Conservation (phyloP, 2,888 invertebrate genomes). For the Chymomyza amoena region DNA sequence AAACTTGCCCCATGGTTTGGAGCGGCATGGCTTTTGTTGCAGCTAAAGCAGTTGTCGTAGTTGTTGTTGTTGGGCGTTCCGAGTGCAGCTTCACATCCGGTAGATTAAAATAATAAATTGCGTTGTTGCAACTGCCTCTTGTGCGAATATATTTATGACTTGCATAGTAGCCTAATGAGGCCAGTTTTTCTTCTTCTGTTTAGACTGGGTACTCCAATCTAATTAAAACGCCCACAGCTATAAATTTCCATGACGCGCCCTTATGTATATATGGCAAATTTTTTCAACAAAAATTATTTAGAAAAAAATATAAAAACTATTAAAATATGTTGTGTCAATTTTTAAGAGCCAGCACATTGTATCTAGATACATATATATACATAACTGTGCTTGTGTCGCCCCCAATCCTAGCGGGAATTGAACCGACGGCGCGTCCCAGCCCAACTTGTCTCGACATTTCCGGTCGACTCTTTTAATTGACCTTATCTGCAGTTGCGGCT, state of each 20-base stretch:
- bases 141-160: constrained; percentile 64
- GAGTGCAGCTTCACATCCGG: constrained; percentile 59
- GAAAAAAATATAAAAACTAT: constrained; percentile 28
- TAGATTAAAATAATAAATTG: constrained; percentile 57
- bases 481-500: constrained; percentile 66
- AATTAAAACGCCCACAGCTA: neutral
- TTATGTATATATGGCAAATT: neutral
- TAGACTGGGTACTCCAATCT: neutral
- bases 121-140: constrained; percentile 24
- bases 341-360: neutral
- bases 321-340: constrained; percentile 28
- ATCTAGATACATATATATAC: constrained; percentile 16
- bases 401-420: constrained; percentile 37
- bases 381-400: constrained; percentile 30
- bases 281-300: constrained; percentile 7
- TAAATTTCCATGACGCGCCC: neutral
- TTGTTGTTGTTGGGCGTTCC: constrained; percentile 3
- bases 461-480: constrained; percentile 76
- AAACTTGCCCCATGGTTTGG: neutral
- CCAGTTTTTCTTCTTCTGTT: neutral
- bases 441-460: constrained; percentile 71
- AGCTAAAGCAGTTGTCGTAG: neutral
- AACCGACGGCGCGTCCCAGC: neutral
- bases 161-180: neutral
- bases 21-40: neutral